phyloP scores from a whole-genome alignment of 2,113 vertebrate species.

The Beaufortia kweichowensis region DNA sequence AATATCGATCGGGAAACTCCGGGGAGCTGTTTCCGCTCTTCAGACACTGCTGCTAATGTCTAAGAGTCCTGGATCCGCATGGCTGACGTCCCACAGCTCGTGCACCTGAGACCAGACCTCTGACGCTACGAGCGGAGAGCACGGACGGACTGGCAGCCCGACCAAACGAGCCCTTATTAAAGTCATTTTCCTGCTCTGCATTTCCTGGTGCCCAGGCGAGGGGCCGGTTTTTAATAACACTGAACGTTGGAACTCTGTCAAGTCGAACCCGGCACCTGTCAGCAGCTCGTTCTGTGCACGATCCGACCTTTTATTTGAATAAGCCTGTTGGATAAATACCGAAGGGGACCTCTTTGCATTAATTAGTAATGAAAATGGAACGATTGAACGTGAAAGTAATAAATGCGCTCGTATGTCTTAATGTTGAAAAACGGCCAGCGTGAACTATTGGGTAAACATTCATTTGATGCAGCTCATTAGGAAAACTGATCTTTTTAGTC shows the following conservation, averaged over 20 bases:
- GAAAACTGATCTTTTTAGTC: neutral
- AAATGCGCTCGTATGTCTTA: conserved; percentile 49
- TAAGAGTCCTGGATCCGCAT: conserved; percentile 59
- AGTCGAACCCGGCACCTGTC: conserved; percentile 46
- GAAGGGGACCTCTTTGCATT: conserved; percentile 55
- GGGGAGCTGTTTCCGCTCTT: conserved; percentile 57
- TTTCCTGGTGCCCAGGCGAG: conserved; percentile 65
- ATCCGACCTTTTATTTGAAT: conserved; percentile 58
- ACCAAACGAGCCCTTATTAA: conserved; percentile 72
- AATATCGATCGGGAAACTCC: conserved; percentile 59
- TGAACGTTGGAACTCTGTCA: conserved; percentile 50
- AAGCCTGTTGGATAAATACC: conserved; percentile 62
- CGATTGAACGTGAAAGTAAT: conserved; percentile 37
- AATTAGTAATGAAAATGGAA: conserved; percentile 51
- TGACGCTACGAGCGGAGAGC: conserved; percentile 64
- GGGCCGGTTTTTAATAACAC: conserved; percentile 57
- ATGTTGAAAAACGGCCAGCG: conserved; percentile 13
- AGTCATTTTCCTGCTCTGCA: conserved; percentile 65
- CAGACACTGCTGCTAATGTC: conserved; percentile 61
- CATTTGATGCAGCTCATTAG: conserved; percentile 10
- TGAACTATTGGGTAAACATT: conserved; percentile 27
- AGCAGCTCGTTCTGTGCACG: conserved; percentile 60
- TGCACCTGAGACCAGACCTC: conserved; percentile 52
- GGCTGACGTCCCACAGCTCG: conserved; percentile 63
- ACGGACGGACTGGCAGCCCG: conserved; percentile 60